phyloP scores from a whole-genome alignment of 2,113 vertebrate genomes.

The Nibea coibor region DNA sequence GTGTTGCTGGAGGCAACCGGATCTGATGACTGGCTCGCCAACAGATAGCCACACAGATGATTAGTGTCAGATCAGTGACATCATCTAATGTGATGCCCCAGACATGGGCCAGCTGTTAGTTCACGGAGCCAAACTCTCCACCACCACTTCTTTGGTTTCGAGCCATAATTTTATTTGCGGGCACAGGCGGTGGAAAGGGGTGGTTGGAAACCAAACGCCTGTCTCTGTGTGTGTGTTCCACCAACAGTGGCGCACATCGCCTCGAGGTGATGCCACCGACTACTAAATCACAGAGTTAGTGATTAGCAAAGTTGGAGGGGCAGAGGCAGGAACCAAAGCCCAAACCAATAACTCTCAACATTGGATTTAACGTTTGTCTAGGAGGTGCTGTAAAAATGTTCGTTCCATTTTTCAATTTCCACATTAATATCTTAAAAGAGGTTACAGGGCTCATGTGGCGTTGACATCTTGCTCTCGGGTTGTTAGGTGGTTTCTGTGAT shows the following conservation, averaged over 20 bases:
- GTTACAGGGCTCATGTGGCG: constrained; percentile 31
- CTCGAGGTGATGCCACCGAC: constrained; percentile 24
- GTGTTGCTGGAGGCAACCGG: constrained; percentile 31
- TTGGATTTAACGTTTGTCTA: constrained; percentile 57
- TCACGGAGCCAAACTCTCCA: constrained; percentile 35
- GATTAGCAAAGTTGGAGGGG: constrained; percentile 35
- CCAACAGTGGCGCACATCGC: not conserved
- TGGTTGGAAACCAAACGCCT: constrained; percentile 17
- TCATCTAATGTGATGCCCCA: constrained; percentile 49
- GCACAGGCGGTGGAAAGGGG: constrained; percentile 12
- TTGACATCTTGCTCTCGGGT: not conserved
- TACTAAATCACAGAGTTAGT: constrained; percentile 37
- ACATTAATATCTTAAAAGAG: constrained; percentile 51
- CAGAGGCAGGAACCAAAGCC: constrained; percentile 47
- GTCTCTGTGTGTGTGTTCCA: constrained; percentile 17
- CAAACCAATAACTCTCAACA: constrained; percentile 62
- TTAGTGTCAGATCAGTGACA: constrained; percentile 69
- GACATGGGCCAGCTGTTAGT: constrained; percentile 69
- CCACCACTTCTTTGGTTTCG: constrained; percentile 18
- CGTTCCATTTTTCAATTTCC: constrained; percentile 53
- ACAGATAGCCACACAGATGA: constrained; percentile 54
- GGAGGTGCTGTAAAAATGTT: constrained; percentile 52
- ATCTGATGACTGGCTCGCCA: constrained; percentile 49
- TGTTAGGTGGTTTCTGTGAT: constrained; percentile 21
- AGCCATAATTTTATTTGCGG: constrained; percentile 44